Percentiles rank a stretch among this genome's conserved stretches.
phyloP scores from a whole-genome alignment of 2,113 vertebrate genomes.

The Takifugu bimaculatus region DNA sequence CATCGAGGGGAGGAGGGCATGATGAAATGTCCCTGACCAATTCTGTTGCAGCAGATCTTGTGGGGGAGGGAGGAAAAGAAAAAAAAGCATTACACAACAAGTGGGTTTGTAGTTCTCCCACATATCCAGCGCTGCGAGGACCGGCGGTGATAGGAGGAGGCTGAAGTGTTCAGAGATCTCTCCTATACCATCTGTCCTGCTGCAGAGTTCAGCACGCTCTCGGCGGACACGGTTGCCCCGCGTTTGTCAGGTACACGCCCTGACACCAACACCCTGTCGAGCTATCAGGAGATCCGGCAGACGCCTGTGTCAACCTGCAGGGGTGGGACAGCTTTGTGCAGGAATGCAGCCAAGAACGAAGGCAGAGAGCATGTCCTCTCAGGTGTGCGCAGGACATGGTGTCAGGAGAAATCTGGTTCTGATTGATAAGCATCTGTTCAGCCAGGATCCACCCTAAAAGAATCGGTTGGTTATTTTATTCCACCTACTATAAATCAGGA shows the following conservation, averaged over 20 bases:
- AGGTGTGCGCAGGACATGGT: neutral
- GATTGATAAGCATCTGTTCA: too few relatives aligned
- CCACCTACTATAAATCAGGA: too few relatives aligned
- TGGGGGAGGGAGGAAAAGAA: conserved; percentile 47
- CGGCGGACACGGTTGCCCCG: neutral
- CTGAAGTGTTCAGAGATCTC: conserved; percentile 39
- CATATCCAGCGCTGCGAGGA: conserved; percentile 17
- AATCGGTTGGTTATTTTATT: too few relatives aligned
- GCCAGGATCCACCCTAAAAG: too few relatives aligned
- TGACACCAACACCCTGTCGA: conserved; percentile 21
- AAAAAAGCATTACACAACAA: conserved; percentile 60
- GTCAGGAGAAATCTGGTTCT: too few relatives aligned
- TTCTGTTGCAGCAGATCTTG: conserved; percentile 40
- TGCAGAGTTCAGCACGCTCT: conserved; percentile 21
- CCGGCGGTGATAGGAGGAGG: conserved; percentile 33
- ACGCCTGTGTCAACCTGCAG: conserved; percentile 48
- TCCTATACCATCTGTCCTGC: conserved; percentile 32
- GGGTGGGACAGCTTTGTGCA: conserved; percentile 27
- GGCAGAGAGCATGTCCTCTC: conserved; percentile 2
- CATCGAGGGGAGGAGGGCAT: neutral
- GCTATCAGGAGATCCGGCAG: conserved; percentile 26
- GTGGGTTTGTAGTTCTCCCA: conserved; percentile 51
- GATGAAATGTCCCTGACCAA: conserved; percentile 46
- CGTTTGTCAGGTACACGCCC: conserved; percentile 26
- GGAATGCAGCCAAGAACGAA: conserved; percentile 45